Percentiles rank a stretch among this genome's conserved stretches.
These are phyloP conservation scores for Branchellion lobata DNA, from an alignment of 2,888 invertebrate species.

Conservation along the genomic window DNA sequence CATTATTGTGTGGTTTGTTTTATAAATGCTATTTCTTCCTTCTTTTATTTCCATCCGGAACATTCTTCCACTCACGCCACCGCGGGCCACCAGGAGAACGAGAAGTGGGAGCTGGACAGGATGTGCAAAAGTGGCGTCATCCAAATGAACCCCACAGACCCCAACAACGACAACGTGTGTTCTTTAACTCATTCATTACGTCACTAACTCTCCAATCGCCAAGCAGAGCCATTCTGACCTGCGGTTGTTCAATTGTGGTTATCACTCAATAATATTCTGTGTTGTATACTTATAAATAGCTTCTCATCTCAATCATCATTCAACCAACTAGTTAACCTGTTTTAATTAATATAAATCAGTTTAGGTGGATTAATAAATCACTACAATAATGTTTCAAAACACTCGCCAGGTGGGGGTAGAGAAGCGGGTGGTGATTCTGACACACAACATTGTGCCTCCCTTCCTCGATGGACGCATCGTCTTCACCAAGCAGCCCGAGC, in stretches of 20 bases:
- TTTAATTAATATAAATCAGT: too few relatives aligned
- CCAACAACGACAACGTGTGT: slow-evolving; percentile 79
- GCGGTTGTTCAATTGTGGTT: too few relatives aligned
- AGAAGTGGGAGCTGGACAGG: slow-evolving; percentile 95
- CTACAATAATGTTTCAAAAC: too few relatives aligned
- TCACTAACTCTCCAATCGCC: too few relatives aligned
- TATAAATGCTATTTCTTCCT: neutral
- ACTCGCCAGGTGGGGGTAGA: slow-evolving; percentile 64
- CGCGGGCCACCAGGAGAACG: slow-evolving; percentile 73
- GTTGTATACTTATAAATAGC: too few relatives aligned
- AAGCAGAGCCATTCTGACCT: too few relatives aligned
- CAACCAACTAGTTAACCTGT: too few relatives aligned
- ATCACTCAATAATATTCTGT: too few relatives aligned
- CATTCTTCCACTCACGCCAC: neutral
- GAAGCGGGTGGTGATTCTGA: slow-evolving; percentile 88
- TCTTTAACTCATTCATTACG: too few relatives aligned
- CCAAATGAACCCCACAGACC: slow-evolving; percentile 72
- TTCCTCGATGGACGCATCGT: slow-evolving; percentile 97
- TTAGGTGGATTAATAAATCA: too few relatives aligned
- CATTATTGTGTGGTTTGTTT: too few relatives aligned
- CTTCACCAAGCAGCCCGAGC: slow-evolving; percentile 97
- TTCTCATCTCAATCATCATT: too few relatives aligned
- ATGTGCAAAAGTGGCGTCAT: slow-evolving; percentile 87
- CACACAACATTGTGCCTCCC: slow-evolving; percentile 97
- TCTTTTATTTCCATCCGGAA: neutral